Conservation (phyloP, 2,113 vertebrate species). For the Tupaia chinensis region DNA sequence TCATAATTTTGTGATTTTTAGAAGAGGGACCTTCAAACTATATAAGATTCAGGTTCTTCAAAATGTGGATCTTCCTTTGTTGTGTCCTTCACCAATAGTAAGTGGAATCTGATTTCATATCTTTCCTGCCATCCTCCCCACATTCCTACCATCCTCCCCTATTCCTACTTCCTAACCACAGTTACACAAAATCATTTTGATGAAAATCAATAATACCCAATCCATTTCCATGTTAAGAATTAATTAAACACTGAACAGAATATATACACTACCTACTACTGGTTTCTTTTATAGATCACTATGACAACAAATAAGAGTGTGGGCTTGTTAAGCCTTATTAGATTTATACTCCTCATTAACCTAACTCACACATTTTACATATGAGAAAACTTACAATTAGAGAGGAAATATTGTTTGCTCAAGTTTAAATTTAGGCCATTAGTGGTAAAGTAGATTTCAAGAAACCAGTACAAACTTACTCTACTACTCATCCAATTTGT, state of each 20-base stretch:
- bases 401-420: background rate
- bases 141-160: background rate
- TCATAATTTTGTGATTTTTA: background rate
- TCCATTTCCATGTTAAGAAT: constrained; percentile 43
- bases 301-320: background rate
- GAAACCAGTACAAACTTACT: background rate
- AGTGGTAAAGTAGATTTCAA: background rate
- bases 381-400: background rate
- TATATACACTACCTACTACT: background rate
- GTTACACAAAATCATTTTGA: background rate
- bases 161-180: background rate
- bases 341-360: background rate
- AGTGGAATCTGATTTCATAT: constrained; percentile 20
- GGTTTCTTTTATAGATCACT: constrained; percentile 3
- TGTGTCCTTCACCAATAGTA: background rate
- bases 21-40: background rate
- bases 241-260: background rate
- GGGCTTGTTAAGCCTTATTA: background rate
- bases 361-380: background rate
- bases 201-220: background rate
- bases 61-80: background rate
- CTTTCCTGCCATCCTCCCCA: background rate
- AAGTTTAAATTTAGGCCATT: background rate
- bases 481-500: background rate
- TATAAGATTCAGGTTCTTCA: background rate